Base-by-base conservation (phyloP, 1,140 invertebrate genomes). In the Nymphalis io region DNA sequence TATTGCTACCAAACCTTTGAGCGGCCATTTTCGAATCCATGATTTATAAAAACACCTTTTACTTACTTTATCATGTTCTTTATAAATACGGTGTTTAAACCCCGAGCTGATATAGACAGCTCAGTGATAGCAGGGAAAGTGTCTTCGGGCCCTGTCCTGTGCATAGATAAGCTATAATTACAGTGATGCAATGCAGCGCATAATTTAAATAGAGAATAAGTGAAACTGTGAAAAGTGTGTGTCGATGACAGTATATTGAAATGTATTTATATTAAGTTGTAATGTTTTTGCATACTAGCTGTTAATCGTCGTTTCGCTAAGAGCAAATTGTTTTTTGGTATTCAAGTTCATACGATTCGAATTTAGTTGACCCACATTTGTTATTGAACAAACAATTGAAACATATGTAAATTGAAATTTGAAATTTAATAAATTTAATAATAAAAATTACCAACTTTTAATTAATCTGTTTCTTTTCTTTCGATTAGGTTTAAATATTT, bases 61-160 rank as follows among this genome's bases (percentile, higher is more conserved):
- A 67, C 64, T 67, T 62, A 59, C 33, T 20, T 62, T 57, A 62
- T 62, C 46, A 23, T 33, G 44, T 68, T 60, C 60, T 40, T 59
- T 51, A 48, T 70, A 63, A 70, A 70, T 58, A 70, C 57, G 39
- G 61, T 70, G 20, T 70, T 63, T 68, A 60, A 4, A 6, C 39
- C 10, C 20, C 20, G 44, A 16, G 33, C 60, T 68, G 44, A 42
- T 44, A 44, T 40, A 40, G 23, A 27, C 38, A 12, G 42, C 38
- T 57, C 39, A 18, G 27, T 48, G 63, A 44, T 66, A 33, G 20
- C 18, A 48, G 68, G 51, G 68, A 70, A 70, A 70, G 68, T 70
- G 33, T 63, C 27, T 33, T 13, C n/a, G n/a, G 59, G 53, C 57
- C 64, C 60, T 63, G 53, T 63, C 55, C 12, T 53, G 21, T 60